Percentiles rank a stretch among this genome's conserved stretches.
Conservation (phyloP, 2,797 vertebrate genomes). For the Cichlasoma orientale region DNA sequence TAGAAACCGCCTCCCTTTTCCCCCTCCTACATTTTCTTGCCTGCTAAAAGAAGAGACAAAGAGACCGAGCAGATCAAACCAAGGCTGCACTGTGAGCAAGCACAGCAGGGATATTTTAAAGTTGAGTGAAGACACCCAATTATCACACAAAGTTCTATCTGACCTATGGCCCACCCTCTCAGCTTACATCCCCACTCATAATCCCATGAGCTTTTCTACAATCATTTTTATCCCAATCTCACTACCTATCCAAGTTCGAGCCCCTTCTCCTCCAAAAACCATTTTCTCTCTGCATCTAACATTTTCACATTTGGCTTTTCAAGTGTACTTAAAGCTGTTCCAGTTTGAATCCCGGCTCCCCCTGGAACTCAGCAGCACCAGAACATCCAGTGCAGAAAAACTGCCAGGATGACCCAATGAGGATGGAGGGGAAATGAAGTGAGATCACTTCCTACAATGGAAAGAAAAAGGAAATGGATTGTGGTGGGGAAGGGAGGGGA, state of each 20-base stretch:
- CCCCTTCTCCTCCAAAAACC: background rate
- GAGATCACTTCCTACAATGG: slow-evolving; percentile 71
- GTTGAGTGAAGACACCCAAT: slow-evolving; percentile 3
- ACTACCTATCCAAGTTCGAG: background rate
- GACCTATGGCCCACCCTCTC: background rate
- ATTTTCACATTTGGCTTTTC: background rate
- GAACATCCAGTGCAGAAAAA: slow-evolving; percentile 44
- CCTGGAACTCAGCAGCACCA: slow-evolving; percentile 14
- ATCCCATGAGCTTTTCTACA: background rate
- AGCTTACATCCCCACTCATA: background rate
- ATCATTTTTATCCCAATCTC: background rate
- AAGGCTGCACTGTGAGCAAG: background rate
- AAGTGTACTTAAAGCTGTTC: slow-evolving; percentile 7
- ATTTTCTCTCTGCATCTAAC: background rate
- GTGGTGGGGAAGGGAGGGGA: slow-evolving; percentile 25
- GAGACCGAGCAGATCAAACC: background rate
- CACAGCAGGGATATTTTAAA: slow-evolving; percentile 16
- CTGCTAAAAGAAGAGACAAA: background rate
- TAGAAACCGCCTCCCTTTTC: background rate
- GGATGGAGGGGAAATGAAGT: slow-evolving; percentile 54
- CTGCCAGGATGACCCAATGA: slow-evolving; percentile 54
- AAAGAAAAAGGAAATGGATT: slow-evolving; percentile 61
- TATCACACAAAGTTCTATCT: slow-evolving; percentile 1
- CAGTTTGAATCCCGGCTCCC: background rate
- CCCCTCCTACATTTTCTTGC: background rate